Evolutionary conservation across 2,113 vertebrate genomes (phyloP).

Genomic region (Lichenostomus cassidix): DNA sequence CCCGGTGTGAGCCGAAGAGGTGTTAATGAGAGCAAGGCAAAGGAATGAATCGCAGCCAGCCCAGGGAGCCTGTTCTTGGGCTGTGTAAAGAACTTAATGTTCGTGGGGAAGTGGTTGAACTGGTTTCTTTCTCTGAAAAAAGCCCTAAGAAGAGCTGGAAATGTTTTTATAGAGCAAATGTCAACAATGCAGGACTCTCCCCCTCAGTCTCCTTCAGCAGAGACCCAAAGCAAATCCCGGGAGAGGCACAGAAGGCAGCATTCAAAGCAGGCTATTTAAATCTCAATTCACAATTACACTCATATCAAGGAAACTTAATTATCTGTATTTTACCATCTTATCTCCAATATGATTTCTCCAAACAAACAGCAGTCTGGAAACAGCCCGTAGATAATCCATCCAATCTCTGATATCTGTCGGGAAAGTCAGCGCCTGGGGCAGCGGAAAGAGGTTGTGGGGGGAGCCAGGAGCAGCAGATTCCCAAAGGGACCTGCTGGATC

Average conservation of each 20-base stretch:
- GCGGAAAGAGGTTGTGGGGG: not conserved
- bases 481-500: not conserved
- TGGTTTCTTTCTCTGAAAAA: conserved; percentile 56
- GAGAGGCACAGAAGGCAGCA: not conserved
- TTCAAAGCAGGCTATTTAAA: conserved; percentile 47
- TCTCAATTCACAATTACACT: conserved; percentile 29
- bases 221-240: not conserved
- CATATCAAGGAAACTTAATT: conserved; percentile 41
- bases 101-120: conserved; percentile 47
- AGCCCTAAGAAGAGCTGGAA: conserved; percentile 48
- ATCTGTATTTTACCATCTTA: conserved; percentile 56
- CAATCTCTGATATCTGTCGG: not conserved
- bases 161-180: conserved; percentile 58
- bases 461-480: not conserved
- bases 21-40: conserved; percentile 45
- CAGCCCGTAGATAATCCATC: conserved; percentile 22
- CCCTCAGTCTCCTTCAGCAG: not conserved
- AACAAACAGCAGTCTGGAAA: conserved; percentile 56
- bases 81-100: not conserved
- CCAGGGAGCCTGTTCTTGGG: not conserved
- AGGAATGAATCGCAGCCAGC: not conserved
- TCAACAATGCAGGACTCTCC: conserved; percentile 46
- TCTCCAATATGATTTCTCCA: conserved; percentile 51
- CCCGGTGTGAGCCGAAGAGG: not conserved
- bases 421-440: not conserved